Evolutionary conservation across 2,113 vertebrate species (phyloP), one percentile per base, ranked within the genome.

Genomic region (Chunga burmeisteri): DNA sequence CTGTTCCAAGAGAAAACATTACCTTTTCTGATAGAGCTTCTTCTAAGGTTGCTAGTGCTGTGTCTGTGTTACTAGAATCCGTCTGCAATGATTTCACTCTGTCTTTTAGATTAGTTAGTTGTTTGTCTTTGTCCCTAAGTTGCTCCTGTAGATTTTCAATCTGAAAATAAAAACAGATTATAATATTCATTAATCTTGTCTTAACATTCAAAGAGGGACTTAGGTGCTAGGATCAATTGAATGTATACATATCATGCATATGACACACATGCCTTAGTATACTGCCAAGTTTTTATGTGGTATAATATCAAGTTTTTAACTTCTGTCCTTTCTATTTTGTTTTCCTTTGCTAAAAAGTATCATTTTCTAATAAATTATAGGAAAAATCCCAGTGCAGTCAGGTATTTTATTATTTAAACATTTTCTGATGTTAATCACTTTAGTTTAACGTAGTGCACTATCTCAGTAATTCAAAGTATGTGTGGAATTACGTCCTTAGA

Each of bases 91-190:
- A 99, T 91, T 99, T 99, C 92, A 99, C 98, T 89, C 99, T 98
- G 96, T 99, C 99, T 97, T 98, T 99, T 95, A 99, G 97, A 77
- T 99, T 99, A 59, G 98, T 99, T 80, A 99, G 98, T 81, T 99
- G 99, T 89, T 99, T 99, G 97, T 99, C 99, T 96, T 99, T 99
- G 97, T 99, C 99, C 96, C 98, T 99, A 95, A 99, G 98, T 98
- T 99, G 99, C 90, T 99, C 99, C 98, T 99, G 98, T 62, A 99
- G 99, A 96, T 99, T 99, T 98, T 99, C 99, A 95, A 99, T 99
- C 99, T 99, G 97, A 92, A 97, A 97, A 88, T 77, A 91, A 97
- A 83, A 67, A 90, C 68, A 65, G 79, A 93, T 67, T 1, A 66
- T 29, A 94, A 65, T 47, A 61, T 44, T 82, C 59, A 93, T 63